Evolutionary conservation across 2,888 invertebrate species (phyloP).

Genomic region (Digitonthophagus gazella): DNA sequence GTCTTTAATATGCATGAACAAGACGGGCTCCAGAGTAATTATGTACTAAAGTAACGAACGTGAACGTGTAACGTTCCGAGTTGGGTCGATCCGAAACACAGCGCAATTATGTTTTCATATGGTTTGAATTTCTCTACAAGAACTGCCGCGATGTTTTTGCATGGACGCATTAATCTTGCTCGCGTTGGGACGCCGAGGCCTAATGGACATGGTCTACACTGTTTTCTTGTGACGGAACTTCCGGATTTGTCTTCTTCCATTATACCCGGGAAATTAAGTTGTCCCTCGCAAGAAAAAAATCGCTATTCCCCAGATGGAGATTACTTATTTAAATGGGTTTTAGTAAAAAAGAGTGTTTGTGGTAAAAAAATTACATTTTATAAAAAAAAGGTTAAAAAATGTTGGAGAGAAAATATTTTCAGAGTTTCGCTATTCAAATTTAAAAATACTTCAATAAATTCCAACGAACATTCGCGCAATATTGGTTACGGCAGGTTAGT

Average conservation of each 20-base stretch:
- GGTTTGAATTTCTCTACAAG: neutral
- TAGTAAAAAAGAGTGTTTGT: neutral
- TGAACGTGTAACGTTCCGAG: neutral
- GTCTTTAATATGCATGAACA: neutral
- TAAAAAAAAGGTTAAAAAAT: neutral
- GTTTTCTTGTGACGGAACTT: neutral
- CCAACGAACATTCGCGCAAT: neutral
- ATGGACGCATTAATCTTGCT: neutral
- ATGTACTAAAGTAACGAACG: neutral
- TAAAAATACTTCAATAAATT: neutral
- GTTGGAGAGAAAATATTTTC: neutral
- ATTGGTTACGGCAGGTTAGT: neutral
- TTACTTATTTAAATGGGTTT: neutral
- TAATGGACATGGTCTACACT: neutral
- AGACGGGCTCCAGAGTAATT: neutral
- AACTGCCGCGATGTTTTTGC: neutral
- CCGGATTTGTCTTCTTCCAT: neutral
- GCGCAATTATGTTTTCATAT: neutral
- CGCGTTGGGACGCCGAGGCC: neutral
- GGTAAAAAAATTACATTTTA: neutral
- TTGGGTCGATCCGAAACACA: neutral
- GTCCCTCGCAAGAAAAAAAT: neutral
- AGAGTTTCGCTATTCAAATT: neutral
- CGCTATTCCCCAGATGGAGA: neutral
- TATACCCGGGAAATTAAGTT: neutral